A percentile compares a stretch with the other conserved stretches of the same genome.
These are phyloP conservation scores for Drosophila anomalipes DNA, from an alignment of 2,888 invertebrate genomes.

Conservation along the genomic window DNA sequence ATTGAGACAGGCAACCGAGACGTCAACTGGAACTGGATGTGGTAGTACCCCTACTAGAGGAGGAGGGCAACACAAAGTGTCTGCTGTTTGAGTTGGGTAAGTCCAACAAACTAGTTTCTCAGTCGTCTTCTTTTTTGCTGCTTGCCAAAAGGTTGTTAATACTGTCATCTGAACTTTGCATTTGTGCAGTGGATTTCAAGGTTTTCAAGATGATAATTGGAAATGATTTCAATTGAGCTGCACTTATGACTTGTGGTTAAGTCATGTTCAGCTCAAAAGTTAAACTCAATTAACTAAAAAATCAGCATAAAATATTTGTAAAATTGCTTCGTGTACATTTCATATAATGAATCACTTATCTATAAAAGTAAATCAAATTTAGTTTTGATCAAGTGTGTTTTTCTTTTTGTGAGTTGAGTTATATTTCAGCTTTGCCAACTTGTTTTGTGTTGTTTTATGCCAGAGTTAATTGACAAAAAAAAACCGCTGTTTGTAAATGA, in stretches of 20 bases:
- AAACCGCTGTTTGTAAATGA: not conserved
- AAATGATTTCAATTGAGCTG: constrained; percentile 6
- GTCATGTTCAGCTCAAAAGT: not conserved
- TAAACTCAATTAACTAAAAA: constrained; percentile 1
- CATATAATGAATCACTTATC: too few species aligned
- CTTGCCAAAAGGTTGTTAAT: constrained; percentile 47
- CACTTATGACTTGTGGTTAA: constrained; percentile 4
- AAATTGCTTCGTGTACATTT: not conserved
- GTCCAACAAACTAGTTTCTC: constrained; percentile 55
- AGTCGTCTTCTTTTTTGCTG: constrained; percentile 3
- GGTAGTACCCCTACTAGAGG: constrained; percentile 12
- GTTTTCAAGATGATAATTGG: constrained; percentile 26
- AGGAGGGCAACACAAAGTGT: constrained; percentile 31
- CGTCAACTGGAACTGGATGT: constrained; percentile 54
- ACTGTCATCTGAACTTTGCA: constrained; percentile 52
- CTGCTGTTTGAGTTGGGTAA: constrained; percentile 61
- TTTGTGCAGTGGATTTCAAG: constrained; percentile 23
- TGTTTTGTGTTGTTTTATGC: not conserved
- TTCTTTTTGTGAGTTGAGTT: not conserved
- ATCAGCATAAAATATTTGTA: not conserved
- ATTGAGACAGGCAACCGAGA: constrained; percentile 26
- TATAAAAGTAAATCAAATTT: not conserved
- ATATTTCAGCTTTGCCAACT: not conserved
- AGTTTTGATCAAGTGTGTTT: not conserved
- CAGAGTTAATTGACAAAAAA: not conserved